phyloP scores from a whole-genome alignment of 23 tunicate genomes.

The Ciona savignyi region DNA sequence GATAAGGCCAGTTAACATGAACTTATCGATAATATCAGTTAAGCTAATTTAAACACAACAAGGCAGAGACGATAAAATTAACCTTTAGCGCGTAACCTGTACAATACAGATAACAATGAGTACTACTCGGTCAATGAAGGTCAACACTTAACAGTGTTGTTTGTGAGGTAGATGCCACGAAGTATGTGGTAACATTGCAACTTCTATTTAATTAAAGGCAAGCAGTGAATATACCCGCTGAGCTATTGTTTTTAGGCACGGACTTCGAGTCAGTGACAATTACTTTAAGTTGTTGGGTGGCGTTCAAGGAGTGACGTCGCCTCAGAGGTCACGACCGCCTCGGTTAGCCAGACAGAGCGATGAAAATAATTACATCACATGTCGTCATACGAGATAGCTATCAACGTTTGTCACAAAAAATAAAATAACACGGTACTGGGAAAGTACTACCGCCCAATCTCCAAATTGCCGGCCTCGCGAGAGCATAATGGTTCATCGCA shows the following conservation, averaged over 20 bases:
- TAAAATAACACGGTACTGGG: background rate
- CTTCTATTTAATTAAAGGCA: background rate
- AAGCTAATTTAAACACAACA: no score
- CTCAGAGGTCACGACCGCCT: background rate
- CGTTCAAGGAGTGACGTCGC: background rate
- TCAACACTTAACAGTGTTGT: background rate
- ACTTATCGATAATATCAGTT: no score
- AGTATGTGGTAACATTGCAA: background rate
- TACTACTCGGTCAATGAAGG: no score
- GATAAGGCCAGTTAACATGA: no score
- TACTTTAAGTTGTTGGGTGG: background rate
- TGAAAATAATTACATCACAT: background rate
- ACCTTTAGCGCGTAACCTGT: no score
- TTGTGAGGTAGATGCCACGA: background rate
- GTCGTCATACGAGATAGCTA: background rate
- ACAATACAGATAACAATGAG: no score
- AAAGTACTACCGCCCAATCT: background rate
- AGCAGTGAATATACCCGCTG: background rate
- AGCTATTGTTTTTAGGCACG: background rate
- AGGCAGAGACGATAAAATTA: no score
- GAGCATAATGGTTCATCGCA: background rate
- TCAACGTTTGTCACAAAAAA: background rate
- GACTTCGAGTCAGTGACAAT: background rate
- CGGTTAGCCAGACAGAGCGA: background rate
- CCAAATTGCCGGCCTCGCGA: background rate